Evolutionary conservation across 2,888 invertebrate genomes (phyloP).

Genomic region (Erebia ligea): DNA sequence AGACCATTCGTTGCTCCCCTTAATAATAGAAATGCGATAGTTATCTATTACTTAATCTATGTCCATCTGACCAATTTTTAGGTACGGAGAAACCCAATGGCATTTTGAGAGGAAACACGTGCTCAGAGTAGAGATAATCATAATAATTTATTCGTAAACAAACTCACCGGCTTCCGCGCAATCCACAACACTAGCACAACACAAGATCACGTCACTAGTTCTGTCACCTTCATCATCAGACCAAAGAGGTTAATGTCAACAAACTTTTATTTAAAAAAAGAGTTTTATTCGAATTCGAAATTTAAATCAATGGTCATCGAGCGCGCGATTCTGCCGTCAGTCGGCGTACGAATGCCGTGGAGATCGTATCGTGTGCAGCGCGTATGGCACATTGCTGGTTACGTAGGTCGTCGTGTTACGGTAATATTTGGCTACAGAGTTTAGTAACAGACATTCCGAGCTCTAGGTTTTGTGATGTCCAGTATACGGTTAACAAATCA

Average conservation of each 20-base stretch:
- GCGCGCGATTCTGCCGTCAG: conserved; percentile 62
- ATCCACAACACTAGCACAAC: conserved; percentile 43
- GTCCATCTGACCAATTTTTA: too few species aligned
- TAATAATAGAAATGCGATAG: too few species aligned
- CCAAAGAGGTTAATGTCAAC: conserved; percentile 22
- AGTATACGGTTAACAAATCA: conserved; percentile 13
- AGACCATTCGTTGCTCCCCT: too few species aligned
- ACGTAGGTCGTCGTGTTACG: conserved; percentile 56
- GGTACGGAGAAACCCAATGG: too few species aligned
- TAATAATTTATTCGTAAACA: conserved; percentile 31
- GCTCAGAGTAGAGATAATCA: neutral
- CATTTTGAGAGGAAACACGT: neutral
- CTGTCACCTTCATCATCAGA: conserved; percentile 19
- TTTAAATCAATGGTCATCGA: conserved; percentile 51
- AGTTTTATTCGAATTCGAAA: conserved; percentile 51
- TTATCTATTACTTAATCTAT: too few species aligned
- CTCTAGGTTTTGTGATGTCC: conserved; percentile 22
- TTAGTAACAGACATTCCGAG: conserved; percentile 45
- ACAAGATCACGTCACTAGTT: conserved; percentile 39
- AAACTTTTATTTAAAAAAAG: conserved; percentile 34
- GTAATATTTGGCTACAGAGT: conserved; percentile 56
- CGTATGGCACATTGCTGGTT: conserved; percentile 51
- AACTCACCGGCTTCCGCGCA: conserved; percentile 43
- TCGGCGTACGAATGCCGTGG: conserved; percentile 64
- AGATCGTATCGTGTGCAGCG: conserved; percentile 46